Evolutionary conservation across 2,888 invertebrate genomes (phyloP).

Genomic region (Agrochola litura): DNA sequence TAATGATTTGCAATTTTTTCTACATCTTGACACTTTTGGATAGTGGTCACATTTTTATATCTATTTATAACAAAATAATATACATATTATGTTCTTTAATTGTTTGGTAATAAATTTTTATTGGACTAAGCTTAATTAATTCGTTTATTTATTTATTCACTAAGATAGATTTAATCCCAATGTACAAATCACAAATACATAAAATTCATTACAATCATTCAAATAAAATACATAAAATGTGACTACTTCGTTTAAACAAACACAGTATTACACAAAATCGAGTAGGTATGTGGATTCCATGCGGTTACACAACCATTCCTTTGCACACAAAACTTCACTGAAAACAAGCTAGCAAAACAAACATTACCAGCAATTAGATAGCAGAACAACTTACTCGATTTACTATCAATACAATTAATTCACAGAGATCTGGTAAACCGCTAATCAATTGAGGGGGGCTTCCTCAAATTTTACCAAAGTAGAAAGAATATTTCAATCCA

Average conservation of each 20-base stretch:
- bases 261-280: not conserved
- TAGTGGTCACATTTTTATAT: not conserved
- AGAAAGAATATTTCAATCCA: conserved; percentile 28
- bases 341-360: not conserved
- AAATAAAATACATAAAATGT: not conserved
- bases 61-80: not conserved
- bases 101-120: not conserved
- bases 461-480: not conserved
- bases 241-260: not conserved
- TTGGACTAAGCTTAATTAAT: not conserved
- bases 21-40: not conserved
- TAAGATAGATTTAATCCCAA: not conserved
- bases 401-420: not conserved
- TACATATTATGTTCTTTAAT: not conserved
- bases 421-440: not conserved
- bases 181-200: not conserved
- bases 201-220: not conserved
- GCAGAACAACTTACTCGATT: not conserved
- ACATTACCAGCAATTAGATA: not conserved
- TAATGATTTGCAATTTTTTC: not conserved
- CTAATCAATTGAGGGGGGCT: conserved; percentile 5
- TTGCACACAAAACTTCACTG: not conserved
- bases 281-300: not conserved
- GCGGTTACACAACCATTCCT: not conserved
- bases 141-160: not conserved